These are phyloP conservation scores for Ophion ellenae DNA, from an alignment of 2,888 invertebrate species.

Conservation along the genomic window DNA sequence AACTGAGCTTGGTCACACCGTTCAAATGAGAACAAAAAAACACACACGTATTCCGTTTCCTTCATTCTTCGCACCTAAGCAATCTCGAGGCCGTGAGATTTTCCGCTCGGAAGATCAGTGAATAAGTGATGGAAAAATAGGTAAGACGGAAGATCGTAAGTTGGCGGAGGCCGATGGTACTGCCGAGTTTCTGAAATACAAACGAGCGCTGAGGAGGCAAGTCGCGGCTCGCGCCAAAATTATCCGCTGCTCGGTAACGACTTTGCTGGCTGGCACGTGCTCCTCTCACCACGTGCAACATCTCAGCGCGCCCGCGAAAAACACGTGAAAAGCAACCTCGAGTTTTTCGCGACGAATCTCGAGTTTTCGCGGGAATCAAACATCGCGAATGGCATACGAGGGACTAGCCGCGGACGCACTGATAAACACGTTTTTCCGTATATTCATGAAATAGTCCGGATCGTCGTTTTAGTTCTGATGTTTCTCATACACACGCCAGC, in stretches of 20 bases:
- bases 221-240: neutral
- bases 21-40: too few relatives aligned
- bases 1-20: too few relatives aligned
- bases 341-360: too few relatives aligned
- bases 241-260: neutral
- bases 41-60: too few relatives aligned
- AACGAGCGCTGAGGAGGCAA: too few relatives aligned
- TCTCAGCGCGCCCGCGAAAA: too few relatives aligned
- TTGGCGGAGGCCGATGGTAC: neutral
- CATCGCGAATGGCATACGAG: neutral
- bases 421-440: slow-evolving; percentile 7
- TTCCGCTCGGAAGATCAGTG: neutral
- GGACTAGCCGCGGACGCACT: neutral
- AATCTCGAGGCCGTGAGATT: neutral
- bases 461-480: neutral
- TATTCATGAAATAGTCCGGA: neutral
- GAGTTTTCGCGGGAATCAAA: neutral
- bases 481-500: slow-evolving; percentile 2
- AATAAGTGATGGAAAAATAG: neutral
- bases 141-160: neutral
- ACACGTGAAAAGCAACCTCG: too few relatives aligned
- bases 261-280: too few relatives aligned
- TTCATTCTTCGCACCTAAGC: too few relatives aligned
- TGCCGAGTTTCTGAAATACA: too few relatives aligned
- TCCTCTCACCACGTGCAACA: too few relatives aligned